phyloP scores from a whole-genome alignment of 2,888 invertebrate species.

The Eristalis arbustorum region DNA sequence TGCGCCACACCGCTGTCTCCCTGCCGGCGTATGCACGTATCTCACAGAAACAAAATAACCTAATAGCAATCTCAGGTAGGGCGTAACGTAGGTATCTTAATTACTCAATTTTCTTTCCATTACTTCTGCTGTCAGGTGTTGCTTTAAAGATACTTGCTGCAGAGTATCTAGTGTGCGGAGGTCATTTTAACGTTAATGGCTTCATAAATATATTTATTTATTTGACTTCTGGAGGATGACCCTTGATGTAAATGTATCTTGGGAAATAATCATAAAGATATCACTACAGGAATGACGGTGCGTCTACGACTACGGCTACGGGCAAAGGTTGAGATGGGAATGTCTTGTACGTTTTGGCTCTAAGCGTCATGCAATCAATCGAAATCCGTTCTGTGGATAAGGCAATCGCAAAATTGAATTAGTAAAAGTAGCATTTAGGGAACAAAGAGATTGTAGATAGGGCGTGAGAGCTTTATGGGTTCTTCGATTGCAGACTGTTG shows the following conservation, averaged over 20 bases:
- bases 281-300: background rate
- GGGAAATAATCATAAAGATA: conserved; percentile 20
- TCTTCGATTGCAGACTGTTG: too few species aligned
- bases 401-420: background rate
- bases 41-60: background rate
- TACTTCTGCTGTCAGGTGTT: conserved; percentile 1
- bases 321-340: background rate
- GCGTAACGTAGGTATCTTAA: conserved; percentile 6
- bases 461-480: too few species aligned
- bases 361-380: background rate
- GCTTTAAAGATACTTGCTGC: background rate
- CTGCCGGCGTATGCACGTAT: background rate
- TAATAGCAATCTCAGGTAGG: conserved; percentile 1
- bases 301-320: background rate
- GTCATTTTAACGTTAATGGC: background rate
- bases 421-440: background rate
- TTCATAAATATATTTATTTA: conserved; percentile 14
- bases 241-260: background rate
- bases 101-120: conserved; percentile 8
- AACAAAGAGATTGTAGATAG: background rate
- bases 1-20: background rate
- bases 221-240: conserved; percentile 8
- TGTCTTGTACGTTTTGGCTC: background rate
- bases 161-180: background rate
- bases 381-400: background rate